Base-by-base conservation (phyloP, 2,888 invertebrate genomes). In the Phania funesta region DNA sequence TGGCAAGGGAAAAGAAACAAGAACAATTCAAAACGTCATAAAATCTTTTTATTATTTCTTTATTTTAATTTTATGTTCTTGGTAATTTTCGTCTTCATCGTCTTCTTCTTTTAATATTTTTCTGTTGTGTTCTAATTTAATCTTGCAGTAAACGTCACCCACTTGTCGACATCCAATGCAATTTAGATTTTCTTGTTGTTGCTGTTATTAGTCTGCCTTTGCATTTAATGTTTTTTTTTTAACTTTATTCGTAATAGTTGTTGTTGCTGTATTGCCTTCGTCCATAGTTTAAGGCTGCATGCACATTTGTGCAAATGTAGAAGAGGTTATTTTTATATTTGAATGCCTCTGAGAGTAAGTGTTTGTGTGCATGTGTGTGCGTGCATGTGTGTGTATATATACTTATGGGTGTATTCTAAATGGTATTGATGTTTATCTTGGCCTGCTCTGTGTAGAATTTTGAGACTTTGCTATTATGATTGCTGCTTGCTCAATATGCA, bases 141-240 rank as follows among this genome's bases (percentile, higher is more conserved):
- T 68, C 41, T 73, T 62, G 48, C 73, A 81, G 67, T 81, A 62
- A 81, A 77, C 81, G 81, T 81, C 81, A 81, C 81, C 81, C 81
- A 81, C 81, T 81, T 77, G 67, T 77, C 77, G 77, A 77, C 75
- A 62, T 48, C 54, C 73, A 81, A 56, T 70, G 77, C 70, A 73
- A 67, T 62, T 71, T 54, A 3, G 20, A 22, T 65, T n/a, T 54
- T 56, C 20, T 58, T 65, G 26, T 13, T 65, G 20, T 20, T 79
- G 41, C 6, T 64, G 54, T 18, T 46, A 20, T n/a, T 58, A 38
- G 18, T 26, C 38, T 52, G 60, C 41, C 46, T 67, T 44, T 68
- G 24, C 41, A 38, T 38, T 46, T 7, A 60, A n/a, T 18, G 35
- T 46, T 70, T 56, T 76, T 50, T 41, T 56, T 65, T 50, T 46